Base-by-base conservation (phyloP, 2,797 vertebrate species). In the Sitta carolinensis region DNA sequence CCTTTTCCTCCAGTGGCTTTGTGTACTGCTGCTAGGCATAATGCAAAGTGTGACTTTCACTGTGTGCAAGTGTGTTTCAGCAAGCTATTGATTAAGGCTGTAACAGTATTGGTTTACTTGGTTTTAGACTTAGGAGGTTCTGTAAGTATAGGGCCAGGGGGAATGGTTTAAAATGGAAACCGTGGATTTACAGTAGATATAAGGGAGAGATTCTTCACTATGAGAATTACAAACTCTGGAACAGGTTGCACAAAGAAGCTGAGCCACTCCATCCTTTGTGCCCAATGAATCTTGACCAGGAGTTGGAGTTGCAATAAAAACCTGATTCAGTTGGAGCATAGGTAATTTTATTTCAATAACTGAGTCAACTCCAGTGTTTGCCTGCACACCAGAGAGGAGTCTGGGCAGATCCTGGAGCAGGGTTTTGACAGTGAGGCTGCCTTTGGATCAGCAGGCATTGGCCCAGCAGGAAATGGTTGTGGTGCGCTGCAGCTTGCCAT, bases 401-500 rank as follows among this genome's bases (percentile, higher is more conserved):
- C 6, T 50, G 55, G 16, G 2, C 42, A 79, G 32, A 23, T 10
- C 10, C 38, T 2, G 38, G 27, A 74, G 20, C 14, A 67, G 42
- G 32, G 2, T 50, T 68, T 62, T 68, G 48, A 18, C 27, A 3
- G 48, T 38, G 50, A 68, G 32, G 32, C 19, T 36, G 27, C 55
- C 57, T 76, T 62, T 76, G 36, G 42, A 29, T 50, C 36, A 82
- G 23, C 40, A 75, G 50, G 19, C 42, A 38, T 62, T 43, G 32
- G 32, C 23, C 23, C 55, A 69, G 23, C 27, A 50, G 36, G 8
- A 62, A 29, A 36, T 5, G 8, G 48, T n/a, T 19, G 7, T 0
- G 0, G 13, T 29, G 13, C 50, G 21, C 22, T 50, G 23, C n/a
- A 48, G 11, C 0, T 0, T 23, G 9, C 42, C 17, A 13, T 40